Evolutionary conservation across 2,888 invertebrate genomes (phyloP), one percentile per base, ranked within the genome.

Genomic region (Apamea monoglypha): DNA sequence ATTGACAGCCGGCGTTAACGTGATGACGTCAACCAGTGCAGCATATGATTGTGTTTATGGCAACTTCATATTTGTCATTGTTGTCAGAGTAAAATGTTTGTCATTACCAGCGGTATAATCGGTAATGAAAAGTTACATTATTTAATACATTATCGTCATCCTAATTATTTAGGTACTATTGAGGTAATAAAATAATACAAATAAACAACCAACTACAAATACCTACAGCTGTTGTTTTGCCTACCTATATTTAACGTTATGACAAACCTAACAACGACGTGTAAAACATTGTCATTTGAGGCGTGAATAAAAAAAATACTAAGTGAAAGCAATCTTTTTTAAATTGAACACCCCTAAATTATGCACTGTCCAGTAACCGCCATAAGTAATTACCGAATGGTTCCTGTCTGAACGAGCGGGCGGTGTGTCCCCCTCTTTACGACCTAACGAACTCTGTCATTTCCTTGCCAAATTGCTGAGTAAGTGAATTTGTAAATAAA

Each of bases 401-500:
- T 74, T 76, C 70, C 70, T 36, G 76, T 75, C 68, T 59, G 53
- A 44, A 66, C 75, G 66, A 66, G 44, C 75, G 14, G 75, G 36
- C 56, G 12, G 29, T 83, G 71, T 84, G 75, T 73, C 61, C 68
- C 71, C 76, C 63, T 40, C 75, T 74, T 84, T 61, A 84, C 74
- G 76, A 73, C 47, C 32, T 66, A 83, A 79, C 68, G 66, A 81
- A 78, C 64, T 82, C 64, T 50, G 73, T 69, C 40, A 73, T 78
- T 75, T 66, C 18, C 63, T 56, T 56, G 71, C 67, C 7, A 69
- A 64, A 82, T 67, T 76, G 74, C 25, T 29, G 44, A 53, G 25
- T 80, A 79, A 85, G 29, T 78, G 70, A 83, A 73, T 85, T 84
- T 85, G 66, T 72, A 71, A 87, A 80, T 72, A 85, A 73, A 87